Conservation (phyloP, 1,140 invertebrate species). For the Popillia japonica region DNA sequence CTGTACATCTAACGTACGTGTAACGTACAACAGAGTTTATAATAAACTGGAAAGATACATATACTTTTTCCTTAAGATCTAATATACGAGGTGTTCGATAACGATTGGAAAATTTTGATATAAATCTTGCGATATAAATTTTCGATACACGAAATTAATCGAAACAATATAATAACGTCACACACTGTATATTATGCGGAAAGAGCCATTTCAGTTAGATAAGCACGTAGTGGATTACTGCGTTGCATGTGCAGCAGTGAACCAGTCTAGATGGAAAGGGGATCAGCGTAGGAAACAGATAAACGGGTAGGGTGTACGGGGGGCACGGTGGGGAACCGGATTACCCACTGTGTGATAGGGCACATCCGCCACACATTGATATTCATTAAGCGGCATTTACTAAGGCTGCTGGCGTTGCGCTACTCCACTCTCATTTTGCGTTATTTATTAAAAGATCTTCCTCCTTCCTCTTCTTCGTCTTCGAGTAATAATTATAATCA, state of each 20-base stretch:
- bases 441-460: slow-evolving; percentile 42
- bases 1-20: not conserved
- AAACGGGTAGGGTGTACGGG: slow-evolving; percentile 38
- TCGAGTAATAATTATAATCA: slow-evolving; percentile 46
- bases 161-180: not conserved
- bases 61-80: too few relatives aligned
- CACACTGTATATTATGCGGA: slow-evolving; percentile 2
- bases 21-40: too few relatives aligned
- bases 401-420: slow-evolving; percentile 24
- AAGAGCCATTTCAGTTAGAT: slow-evolving; percentile 36
- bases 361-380: slow-evolving; percentile 48
- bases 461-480: too few relatives aligned
- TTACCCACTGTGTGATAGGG: slow-evolving; percentile 48
- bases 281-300: slow-evolving; percentile 49
- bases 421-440: slow-evolving; percentile 35
- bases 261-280: slow-evolving; percentile 47
- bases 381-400: slow-evolving; percentile 45
- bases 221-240: slow-evolving; percentile 47
- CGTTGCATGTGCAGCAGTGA: slow-evolving; percentile 44
- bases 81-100: too few relatives aligned
- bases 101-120: too few relatives aligned
- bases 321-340: slow-evolving; percentile 44
- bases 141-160: too few relatives aligned
- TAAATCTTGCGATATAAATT: too few relatives aligned
- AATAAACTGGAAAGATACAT: too few relatives aligned